Evolutionary conservation across 2,888 invertebrate genomes (phyloP), one percentile per base, ranked within the genome.

Genomic region (Hypselothyrea guttata): DNA sequence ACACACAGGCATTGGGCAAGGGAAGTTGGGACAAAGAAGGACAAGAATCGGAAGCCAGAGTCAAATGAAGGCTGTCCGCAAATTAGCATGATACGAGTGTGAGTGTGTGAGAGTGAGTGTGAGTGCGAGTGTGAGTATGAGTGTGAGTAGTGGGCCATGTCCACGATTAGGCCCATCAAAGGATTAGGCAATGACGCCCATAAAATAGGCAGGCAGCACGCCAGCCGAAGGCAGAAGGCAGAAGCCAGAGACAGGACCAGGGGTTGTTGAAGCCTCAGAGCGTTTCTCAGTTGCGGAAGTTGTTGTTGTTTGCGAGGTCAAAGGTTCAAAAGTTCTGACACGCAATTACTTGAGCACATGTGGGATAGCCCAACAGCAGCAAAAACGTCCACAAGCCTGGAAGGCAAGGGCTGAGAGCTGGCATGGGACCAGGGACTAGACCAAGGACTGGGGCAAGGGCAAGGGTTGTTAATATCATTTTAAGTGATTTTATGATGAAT

Each of bases 401-500:
- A 18, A 31, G 16, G 27, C 22, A 22, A 4, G 5, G 5, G 22
- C 22, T 22, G 22, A 22, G 22, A 22, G 5, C 22, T 22, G 22
- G 22, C 5, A 22, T 22, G 22, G 22, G 41, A 8, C 27, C 8
- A n/a, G 22, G 22, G 22, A 22, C 22, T 22, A 22, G 22, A 4
- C 22, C 22, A 4, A 15, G 51, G 54, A 40, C 15, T 13, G 38
- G 49, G 51, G 40, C 8, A 40, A 59, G 60, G 62, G 47, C 38
- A 53, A 66, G 75, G 81, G 82, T 77, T 71, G 81, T 59, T 83
- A 85, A 82, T 85, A 75, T 81, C 84, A 76, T 82, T 87, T 84
- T 82, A 88, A 87, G 88, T 87, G 87, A 87, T 87, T 87, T 87
- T 86, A 84, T 87, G 88, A 88, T 88, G 88, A 86, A 88, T 87